Conservation (phyloP, 2,113 vertebrate species). For the Halichoeres trimaculatus region DNA sequence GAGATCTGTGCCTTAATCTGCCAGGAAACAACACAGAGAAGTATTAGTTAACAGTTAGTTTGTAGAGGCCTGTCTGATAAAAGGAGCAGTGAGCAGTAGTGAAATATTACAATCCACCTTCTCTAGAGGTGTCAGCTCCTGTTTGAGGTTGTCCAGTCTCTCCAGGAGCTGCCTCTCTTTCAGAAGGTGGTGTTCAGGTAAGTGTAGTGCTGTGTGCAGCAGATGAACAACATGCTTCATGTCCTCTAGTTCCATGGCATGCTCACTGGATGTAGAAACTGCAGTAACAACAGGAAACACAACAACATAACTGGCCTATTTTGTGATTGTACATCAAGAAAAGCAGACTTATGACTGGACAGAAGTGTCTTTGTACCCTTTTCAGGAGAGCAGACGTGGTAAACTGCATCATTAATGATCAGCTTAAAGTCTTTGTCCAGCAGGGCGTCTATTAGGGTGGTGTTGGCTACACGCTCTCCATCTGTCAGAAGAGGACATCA, state of each 20-base stretch:
- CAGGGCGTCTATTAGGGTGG: conserved; percentile 86
- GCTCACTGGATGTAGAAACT: conserved; percentile 80
- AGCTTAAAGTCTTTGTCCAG: conserved; percentile 90
- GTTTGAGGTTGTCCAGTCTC: conserved; percentile 86
- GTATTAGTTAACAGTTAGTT: neutral
- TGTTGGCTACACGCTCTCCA: conserved; percentile 84
- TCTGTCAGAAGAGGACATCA: conserved; percentile 77
- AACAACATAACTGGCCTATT: too few species aligned
- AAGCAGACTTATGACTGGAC: neutral
- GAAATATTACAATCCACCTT: conserved; percentile 79
- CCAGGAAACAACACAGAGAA: neutral
- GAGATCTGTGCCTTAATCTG: conserved; percentile 87
- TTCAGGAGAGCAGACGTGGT: conserved; percentile 80
- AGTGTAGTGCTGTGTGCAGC: conserved; percentile 87
- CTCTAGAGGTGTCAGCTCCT: conserved; percentile 89
- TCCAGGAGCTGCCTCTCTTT: conserved; percentile 87
- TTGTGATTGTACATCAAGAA: neutral
- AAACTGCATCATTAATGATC: conserved; percentile 83
- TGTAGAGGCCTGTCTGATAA: neutral
- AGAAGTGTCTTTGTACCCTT: conserved; percentile 80
- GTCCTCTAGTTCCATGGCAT: conserved; percentile 78
- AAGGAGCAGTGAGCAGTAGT: neutral
- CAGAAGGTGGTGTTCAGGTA: conserved; percentile 85
- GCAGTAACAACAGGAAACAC: conserved; percentile 28
- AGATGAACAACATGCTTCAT: conserved; percentile 88